phyloP scores from a whole-genome alignment of 2,113 vertebrate species.

The Macquaria australasica region DNA sequence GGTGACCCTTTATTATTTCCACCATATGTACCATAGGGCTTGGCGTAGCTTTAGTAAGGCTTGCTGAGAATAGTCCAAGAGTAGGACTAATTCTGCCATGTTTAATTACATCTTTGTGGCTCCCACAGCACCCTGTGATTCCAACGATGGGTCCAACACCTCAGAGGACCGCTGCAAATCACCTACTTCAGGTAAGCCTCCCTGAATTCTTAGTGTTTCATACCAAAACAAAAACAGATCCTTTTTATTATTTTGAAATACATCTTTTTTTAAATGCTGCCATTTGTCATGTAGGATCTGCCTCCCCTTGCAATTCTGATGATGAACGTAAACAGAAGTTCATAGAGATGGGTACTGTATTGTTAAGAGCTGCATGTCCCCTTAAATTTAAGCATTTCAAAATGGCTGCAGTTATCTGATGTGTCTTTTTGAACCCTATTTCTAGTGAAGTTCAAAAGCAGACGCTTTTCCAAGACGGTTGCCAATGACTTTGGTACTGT shows the following conservation, averaged over 20 bases:
- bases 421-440: conserved; percentile 84
- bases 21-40: conserved; percentile 3
- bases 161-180: conserved; percentile 97
- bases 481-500: conserved; percentile 89
- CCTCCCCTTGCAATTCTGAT: conserved; percentile 94
- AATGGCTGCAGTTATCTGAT: conserved; percentile 68
- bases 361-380: background rate
- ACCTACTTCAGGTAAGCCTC: conserved; percentile 92
- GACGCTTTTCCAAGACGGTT: conserved; percentile 97
- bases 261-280: conserved; percentile 32
- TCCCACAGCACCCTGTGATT: conserved; percentile 90
- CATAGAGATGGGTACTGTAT: conserved; percentile 97
- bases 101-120: conserved; percentile 36
- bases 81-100: background rate
- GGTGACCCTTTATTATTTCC: conserved; percentile 6
- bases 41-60: background rate
- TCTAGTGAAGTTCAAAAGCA: conserved; percentile 98
- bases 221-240: background rate
- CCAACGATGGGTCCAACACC: conserved; percentile 88
- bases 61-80: background rate
- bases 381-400: background rate
- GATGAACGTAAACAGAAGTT: conserved; percentile 96
- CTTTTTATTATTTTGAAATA: conserved; percentile 10
- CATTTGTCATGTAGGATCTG: conserved; percentile 87
- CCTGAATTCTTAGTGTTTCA: background rate